Evolutionary conservation across 2,888 invertebrate species (phyloP), one percentile per base, ranked within the genome.

Genomic region (Melanargia galathea): DNA sequence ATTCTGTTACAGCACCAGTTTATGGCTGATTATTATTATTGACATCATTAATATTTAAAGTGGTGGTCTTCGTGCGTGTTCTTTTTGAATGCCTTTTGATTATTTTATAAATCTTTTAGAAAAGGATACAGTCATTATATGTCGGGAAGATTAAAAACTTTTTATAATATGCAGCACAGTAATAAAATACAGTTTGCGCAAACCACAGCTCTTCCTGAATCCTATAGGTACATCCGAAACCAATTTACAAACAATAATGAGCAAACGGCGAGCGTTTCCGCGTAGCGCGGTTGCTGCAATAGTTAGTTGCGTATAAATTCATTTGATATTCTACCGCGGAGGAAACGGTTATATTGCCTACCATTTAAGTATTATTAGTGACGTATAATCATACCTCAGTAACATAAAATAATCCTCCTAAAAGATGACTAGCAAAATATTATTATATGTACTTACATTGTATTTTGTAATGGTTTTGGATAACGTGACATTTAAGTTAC

Each of bases 211-310:
- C 8, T 43, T 24, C 46, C 46, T 24, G 46, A 45, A 45, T 20
- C 45, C 18, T 16, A 16, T n/a, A n/a, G n/a, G n/a, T 8, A 45
- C 45, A 45, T 45, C 22, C 45, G 45, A 45, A 45, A 20, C 45
- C 20, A 18, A 45, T 45, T 45, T 18, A 38, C 13, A 45, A 45
- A 20, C 20, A 20, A 45, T 20, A 18, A 18, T 45, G 45, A 48
- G 46, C 20, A 24, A 46, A 48, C 11, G 5, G 7, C 13, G 10
- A 48, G 46, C 24, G 8, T 22, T 46, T 20, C 46, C 46, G 46
- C 46, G 22, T 13, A 10, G 46, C 8, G 40, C 40, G 40, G 16
- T 16, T 16, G 8, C 18, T 43, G 16, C 43, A 8, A 18, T 7
- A 30, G 5, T n/a, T 18, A 40, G 40, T 16, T 45, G 22, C 45